Base-by-base conservation (phyloP, 64 coral and sea anemone species). In the Actinia equina region DNA sequence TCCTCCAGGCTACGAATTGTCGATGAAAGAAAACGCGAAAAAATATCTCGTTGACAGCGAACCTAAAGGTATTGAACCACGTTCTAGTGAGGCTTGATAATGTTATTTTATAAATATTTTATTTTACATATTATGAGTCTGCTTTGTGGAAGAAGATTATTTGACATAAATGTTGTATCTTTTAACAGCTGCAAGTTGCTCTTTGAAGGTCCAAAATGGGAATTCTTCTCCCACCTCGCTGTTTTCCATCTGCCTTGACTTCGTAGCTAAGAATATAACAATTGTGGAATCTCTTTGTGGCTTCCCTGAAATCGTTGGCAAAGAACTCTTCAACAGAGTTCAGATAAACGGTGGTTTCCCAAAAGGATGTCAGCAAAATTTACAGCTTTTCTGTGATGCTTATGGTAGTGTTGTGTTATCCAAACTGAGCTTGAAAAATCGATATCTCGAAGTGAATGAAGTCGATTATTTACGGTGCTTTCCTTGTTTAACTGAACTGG, bases 291-390 rank as follows among this genome's bases (percentile, higher is more conserved):
- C 94, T 46, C 82, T 97, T 7, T n/a, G 56, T 30, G 94, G 85
- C 41, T 97, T 97, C 85, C 94, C 94, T 22, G 94, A 90, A 23
- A 86, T 97, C n/a, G 80, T 97, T 16, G 94, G 94, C 20, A 77
- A 97, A 59, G 69, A 93, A 52, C 86, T 97, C 23, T 97, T 97
- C 26, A 45, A 93, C 15, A 87, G 86, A 58, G 77, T 91, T 12
- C 87, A 97, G 43, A 83, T 67, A 85, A 92, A 84, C 65, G 27
- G 37, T 57, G 59, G 74, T 45, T 87, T 97, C 25, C 55, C 17
- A 17, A 22, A 60, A 58, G 59, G 55, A 18, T 43, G n/a, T 26
- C 85, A 58, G 18, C 70, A 88, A 11, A 97, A 81, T 53, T 67
- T 97, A 8, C 86, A 90, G 65, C 76, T 97, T 19, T 97, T 97